Percentiles rank a stretch among this genome's conserved stretches.
Conservation (phyloP, 2,888 invertebrate species). For the Diabrotica balteata region DNA sequence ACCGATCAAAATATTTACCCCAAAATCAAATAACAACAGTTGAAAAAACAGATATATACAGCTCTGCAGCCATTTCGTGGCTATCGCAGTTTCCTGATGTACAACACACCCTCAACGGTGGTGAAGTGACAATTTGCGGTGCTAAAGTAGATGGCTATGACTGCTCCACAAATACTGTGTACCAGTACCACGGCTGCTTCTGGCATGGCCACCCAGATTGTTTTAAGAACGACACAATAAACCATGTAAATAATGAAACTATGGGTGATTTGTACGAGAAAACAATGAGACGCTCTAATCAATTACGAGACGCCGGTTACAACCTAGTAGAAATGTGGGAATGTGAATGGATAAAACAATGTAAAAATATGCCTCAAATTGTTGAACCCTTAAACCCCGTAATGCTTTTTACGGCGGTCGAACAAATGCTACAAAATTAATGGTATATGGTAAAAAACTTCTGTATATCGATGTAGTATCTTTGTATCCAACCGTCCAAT, state of each 20-base stretch:
- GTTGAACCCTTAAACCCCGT: neutral
- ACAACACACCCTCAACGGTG: neutral
- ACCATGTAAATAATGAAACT: neutral
- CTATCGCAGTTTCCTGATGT: constrained; percentile 8
- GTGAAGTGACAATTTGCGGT: constrained; percentile 9
- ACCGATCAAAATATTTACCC: neutral
- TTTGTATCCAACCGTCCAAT: too few species aligned
- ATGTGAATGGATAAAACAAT: too few species aligned
- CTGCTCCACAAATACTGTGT: constrained; percentile 7
- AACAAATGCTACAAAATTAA: constrained; percentile 20
- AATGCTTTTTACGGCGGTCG: constrained; percentile 36
- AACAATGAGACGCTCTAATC: fast-evolving
- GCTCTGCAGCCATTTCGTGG: constrained; percentile 5
- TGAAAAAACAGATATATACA: constrained; percentile 9
- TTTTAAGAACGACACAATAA: neutral
- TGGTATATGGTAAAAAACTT: too few species aligned
- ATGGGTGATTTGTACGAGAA: constrained; percentile 2
- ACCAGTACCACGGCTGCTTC: constrained; percentile 18
- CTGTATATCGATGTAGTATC: too few species aligned
- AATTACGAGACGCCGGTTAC: too few species aligned
- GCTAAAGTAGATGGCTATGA: constrained; percentile 13
- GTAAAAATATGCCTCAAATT: too few species aligned
- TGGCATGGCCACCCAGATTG: neutral
- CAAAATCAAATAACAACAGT: constrained; percentile 9
- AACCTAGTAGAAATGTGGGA: too few species aligned